Conservation (phyloP, 2,888 invertebrate genomes). For the Hipparchia sbordonii region DNA sequence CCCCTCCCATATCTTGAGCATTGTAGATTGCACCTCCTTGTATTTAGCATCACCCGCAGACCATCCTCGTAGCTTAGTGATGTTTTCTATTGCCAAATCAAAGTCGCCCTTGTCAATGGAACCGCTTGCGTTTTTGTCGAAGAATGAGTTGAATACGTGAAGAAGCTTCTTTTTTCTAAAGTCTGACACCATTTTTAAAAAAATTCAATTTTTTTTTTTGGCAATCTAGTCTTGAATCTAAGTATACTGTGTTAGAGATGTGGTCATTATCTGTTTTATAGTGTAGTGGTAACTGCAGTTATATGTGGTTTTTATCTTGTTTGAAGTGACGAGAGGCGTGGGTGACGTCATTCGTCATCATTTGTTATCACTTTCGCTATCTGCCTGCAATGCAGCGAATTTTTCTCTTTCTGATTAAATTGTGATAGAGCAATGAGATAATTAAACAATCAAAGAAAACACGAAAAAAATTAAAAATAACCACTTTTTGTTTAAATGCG, state of each 20-base stretch:
- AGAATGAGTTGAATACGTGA: constrained; percentile 93
- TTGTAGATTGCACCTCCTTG: constrained; percentile 87
- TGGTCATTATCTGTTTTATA: constrained; percentile 37
- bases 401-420: constrained; percentile 22
- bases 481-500: too few species aligned
- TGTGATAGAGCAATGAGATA: constrained; percentile 10
- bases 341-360: constrained; percentile 36
- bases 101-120: constrained; percentile 94
- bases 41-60: constrained; percentile 87
- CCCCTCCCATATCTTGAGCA: constrained; percentile 93
- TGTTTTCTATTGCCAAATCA: constrained; percentile 92
- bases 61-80: constrained; percentile 91
- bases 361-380: constrained; percentile 43
- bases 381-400: constrained; percentile 50
- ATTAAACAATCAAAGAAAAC: too few species aligned
- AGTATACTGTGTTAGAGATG: background rate
- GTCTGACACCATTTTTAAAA: constrained; percentile 86
- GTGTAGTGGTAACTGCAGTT: constrained; percentile 31
- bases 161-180: constrained; percentile 94
- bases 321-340: constrained; percentile 24
- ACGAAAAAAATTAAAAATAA: too few species aligned
- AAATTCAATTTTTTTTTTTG: constrained; percentile 27
- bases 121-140: constrained; percentile 94
- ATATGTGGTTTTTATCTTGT: constrained; percentile 32
- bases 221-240: background rate